These are phyloP conservation scores for Prunella himalayana DNA, from an alignment of 2,113 vertebrate species.

Conservation along the genomic window DNA sequence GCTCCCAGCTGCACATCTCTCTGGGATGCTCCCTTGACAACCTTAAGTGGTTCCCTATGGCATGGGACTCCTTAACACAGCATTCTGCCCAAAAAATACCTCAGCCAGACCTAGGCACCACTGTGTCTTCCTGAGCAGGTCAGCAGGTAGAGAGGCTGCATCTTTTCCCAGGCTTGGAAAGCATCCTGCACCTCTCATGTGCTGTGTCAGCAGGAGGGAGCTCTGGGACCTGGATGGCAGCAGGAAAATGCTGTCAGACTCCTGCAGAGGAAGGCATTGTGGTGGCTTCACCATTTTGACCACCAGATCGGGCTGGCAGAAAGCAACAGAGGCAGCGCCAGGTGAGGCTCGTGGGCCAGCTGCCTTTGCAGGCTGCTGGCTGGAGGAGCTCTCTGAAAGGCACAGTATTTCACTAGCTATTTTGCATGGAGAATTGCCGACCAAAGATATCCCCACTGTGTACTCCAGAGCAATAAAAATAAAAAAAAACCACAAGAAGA, in stretches of 20 bases:
- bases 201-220: background rate
- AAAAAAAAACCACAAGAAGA: conserved; percentile 79
- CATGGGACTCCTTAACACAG: background rate
- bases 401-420: conserved; percentile 59
- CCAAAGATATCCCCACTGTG: conserved; percentile 69
- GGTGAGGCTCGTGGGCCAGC: conserved; percentile 4
- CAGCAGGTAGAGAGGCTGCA: background rate
- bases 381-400: conserved; percentile 32
- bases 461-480: conserved; percentile 81
- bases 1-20: accelerated
- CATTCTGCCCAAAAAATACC: background rate
- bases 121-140: background rate
- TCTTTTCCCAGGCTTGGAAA: background rate
- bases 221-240: background rate
- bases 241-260: background rate
- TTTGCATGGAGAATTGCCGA: conserved; percentile 64
- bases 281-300: background rate
- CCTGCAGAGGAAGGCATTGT: background rate
- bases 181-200: accelerated
- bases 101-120: accelerated
- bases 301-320: background rate
- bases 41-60: background rate
- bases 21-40: accelerated
- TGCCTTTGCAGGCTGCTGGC: conserved; percentile 45
- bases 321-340: background rate